These are phyloP conservation scores for Stenurella melanura DNA, from an alignment of 2,888 invertebrate genomes.

Conservation along the genomic window DNA sequence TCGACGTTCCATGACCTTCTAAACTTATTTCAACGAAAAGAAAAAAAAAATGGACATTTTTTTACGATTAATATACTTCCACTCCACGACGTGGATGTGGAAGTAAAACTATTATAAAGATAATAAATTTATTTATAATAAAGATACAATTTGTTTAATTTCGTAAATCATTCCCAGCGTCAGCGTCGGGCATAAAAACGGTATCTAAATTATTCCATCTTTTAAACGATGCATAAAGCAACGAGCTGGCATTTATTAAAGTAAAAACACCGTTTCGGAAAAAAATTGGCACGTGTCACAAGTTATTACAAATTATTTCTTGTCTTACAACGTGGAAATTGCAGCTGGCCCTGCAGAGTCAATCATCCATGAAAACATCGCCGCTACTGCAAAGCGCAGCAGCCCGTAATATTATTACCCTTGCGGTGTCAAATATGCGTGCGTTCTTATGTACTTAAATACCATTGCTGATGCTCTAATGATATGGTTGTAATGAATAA, in stretches of 20 bases:
- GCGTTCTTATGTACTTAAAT: slow-evolving; percentile 12
- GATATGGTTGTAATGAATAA: slow-evolving; percentile 24
- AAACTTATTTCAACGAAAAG: too few species aligned
- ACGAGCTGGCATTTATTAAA: slow-evolving; percentile 18
- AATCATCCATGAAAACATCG: slow-evolving; percentile 42
- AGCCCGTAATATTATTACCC: slow-evolving; percentile 24
- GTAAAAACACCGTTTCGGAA: slow-evolving; percentile 23
- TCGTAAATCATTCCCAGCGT: not conserved
- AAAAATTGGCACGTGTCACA: slow-evolving; percentile 34
- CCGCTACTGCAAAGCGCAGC: slow-evolving; percentile 17
- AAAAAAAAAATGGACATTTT: too few species aligned
- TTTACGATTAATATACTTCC: too few species aligned
- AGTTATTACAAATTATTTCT: slow-evolving; percentile 31
- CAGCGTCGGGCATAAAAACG: not conserved
- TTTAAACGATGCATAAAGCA: slow-evolving; percentile 7
- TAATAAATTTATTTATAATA: too few species aligned
- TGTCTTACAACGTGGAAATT: slow-evolving; percentile 13
- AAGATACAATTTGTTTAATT: not conserved
- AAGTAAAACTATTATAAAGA: too few species aligned
- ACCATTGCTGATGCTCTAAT: slow-evolving; percentile 13
- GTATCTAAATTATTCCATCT: slow-evolving; percentile 25
- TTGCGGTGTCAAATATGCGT: slow-evolving; percentile 18
- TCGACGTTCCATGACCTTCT: too few species aligned
- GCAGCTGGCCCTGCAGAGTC: slow-evolving; percentile 31
- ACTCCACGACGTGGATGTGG: too few species aligned